phyloP scores from a whole-genome alignment of 2,113 vertebrate species.

The Caretta caretta region DNA sequence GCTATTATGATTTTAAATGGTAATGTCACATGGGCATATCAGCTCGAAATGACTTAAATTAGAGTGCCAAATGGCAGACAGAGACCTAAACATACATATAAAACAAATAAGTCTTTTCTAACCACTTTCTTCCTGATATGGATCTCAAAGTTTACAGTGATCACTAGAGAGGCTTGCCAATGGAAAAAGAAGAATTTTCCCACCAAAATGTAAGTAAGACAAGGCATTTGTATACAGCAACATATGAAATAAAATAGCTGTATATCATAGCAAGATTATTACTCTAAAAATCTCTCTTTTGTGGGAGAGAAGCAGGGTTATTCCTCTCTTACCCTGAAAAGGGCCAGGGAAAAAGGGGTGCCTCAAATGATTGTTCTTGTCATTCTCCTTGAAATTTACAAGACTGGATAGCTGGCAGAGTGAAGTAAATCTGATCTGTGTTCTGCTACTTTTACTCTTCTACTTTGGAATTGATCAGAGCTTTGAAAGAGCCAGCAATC shows the following conservation, averaged over 20 bases:
- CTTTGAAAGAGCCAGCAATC: not conserved
- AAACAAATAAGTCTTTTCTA: not conserved
- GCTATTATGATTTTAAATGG: not conserved
- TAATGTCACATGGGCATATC: not conserved
- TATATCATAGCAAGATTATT: not conserved
- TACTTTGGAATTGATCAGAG: not conserved
- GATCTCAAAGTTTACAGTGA: not conserved
- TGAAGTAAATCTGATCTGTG: not conserved
- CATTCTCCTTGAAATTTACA: not conserved
- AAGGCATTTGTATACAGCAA: not conserved
- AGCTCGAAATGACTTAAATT: not conserved
- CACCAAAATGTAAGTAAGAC: not conserved
- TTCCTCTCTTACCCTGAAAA: not conserved
- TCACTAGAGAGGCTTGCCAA: not conserved
- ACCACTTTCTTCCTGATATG: not conserved
- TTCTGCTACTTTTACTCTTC: not conserved
- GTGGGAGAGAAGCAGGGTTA: not conserved
- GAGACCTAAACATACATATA: not conserved
- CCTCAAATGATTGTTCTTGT: not conserved
- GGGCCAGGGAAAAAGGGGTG: not conserved
- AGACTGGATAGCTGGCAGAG: not conserved
- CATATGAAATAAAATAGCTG: not conserved
- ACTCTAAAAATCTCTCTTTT: not conserved
- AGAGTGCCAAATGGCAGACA: not conserved
- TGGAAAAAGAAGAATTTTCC: not conserved